These are phyloP conservation scores for Chaetodon trifasciatus DNA, from an alignment of 2,797 vertebrate genomes.

Conservation along the genomic window DNA sequence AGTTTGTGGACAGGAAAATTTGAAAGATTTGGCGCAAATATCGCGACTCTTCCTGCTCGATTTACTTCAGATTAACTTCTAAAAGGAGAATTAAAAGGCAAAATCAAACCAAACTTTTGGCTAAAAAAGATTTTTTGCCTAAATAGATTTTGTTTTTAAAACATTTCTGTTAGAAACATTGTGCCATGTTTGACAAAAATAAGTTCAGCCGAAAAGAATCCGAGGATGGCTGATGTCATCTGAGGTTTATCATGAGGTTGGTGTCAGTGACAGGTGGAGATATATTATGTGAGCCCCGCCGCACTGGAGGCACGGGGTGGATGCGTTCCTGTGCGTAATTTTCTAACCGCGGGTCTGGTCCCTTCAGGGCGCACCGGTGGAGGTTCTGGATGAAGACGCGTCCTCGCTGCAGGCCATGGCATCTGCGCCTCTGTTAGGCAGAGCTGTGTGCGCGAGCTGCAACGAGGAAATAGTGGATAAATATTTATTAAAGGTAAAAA, in stretches of 20 bases:
- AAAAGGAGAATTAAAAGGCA: not conserved
- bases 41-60: not conserved
- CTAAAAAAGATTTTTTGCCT: not conserved
- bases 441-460: constrained; percentile 91
- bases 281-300: not conserved
- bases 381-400: constrained; percentile 88
- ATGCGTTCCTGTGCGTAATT: constrained; percentile 21
- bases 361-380: constrained; percentile 84
- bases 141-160: not conserved
- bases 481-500: constrained; percentile 94
- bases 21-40: not conserved
- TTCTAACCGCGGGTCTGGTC: constrained; percentile 54
- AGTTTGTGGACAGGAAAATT: not conserved
- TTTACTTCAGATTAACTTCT: not conserved
- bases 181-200: not conserved
- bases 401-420: constrained; percentile 91
- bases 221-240: not conserved
- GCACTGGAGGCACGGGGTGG: not conserved
- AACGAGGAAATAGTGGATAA: constrained; percentile 94
- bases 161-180: not conserved
- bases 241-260: no score
- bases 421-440: constrained; percentile 85
- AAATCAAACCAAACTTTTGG: not conserved
- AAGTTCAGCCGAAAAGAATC: not conserved
- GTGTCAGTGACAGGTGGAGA: not conserved